Base-by-base conservation (phyloP, 2,113 vertebrate genomes). In the Poecile atricapillus region DNA sequence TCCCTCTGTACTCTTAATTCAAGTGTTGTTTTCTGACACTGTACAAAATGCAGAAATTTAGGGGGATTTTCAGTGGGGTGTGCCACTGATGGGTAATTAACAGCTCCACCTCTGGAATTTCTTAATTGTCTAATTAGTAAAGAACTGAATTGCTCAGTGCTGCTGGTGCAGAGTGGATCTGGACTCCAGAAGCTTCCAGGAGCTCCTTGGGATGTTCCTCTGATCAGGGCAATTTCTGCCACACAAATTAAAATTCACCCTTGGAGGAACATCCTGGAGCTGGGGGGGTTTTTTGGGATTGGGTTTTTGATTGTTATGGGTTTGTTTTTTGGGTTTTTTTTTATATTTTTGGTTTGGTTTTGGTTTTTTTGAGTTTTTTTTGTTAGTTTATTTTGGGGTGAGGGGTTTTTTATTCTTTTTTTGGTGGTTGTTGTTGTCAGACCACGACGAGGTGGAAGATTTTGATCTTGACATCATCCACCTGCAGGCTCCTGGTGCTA, bases 81-180 rank as follows among this genome's bases (percentile, higher is more conserved):
- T 47, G 46, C 23, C 39, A 12, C 19, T 39, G 74, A 8, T 8
- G 43, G 62, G 24, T n/a, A 37, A 11, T 62, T 24, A 62, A 13
- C 39, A 33, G n/a, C 25, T 69, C 50, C 24, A 11, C 2, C 5
- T 31, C 41, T 77, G 25, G 33, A 25, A 91, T 30, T 4, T 1
- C 4, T 74, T 8, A 7, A 37, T 49, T 41, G 7, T 5, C 35
- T 60, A 9, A 64, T 68, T 50, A 13, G 23, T 13, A 10, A 64
- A 21, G 33, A n/a, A 21, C 13, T 15, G 4, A 14, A 59, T 39
- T 23, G 10, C 4, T 49, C 15, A 3, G 2, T 25, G 31, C 73
- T 53, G 5, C 11, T 21, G 1, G 30, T 4, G 10, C 3, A 7
- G 39, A 0, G 17, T 9, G 31, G 16, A 7, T 28, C n/a, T 19